A percentile compares a stretch with the other conserved stretches of the same genome.
phyloP scores from a whole-genome alignment of 2,113 vertebrate genomes.

The Xyrauchen texanus region DNA sequence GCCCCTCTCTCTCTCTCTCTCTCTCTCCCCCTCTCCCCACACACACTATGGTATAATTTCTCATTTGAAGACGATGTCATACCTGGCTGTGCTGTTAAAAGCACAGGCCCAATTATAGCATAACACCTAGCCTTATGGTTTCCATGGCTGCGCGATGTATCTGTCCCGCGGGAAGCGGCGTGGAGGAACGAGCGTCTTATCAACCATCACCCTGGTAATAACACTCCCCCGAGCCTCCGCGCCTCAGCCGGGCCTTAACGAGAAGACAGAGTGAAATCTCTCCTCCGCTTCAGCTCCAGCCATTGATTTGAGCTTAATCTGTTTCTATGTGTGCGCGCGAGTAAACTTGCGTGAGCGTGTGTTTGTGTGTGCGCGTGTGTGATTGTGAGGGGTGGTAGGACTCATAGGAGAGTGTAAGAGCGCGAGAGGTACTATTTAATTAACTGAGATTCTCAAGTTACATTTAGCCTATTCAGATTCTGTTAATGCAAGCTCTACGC shows the following conservation, averaged over 20 bases:
- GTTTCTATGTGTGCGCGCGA: constrained; percentile 69
- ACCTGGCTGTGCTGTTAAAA: constrained; percentile 81
- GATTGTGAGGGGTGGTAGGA: constrained; percentile 44
- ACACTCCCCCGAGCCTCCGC: constrained; percentile 80
- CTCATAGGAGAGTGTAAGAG: constrained; percentile 34
- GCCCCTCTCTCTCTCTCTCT: constrained; percentile 31
- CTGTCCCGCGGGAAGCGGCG: constrained; percentile 83
- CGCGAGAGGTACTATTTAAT: constrained; percentile 52
- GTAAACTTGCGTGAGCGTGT: constrained; percentile 45
- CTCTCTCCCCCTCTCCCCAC: constrained; percentile 32
- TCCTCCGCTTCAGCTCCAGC: constrained; percentile 77
- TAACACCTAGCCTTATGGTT: constrained; percentile 86
- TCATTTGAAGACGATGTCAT: constrained; percentile 76
- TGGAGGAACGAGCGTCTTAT: constrained; percentile 87
- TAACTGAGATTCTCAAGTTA: constrained; percentile 42
- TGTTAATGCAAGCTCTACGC: constrained; percentile 23
- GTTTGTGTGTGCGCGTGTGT: constrained; percentile 40
- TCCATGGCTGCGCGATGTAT: constrained; percentile 89
- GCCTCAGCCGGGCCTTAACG: constrained; percentile 81
- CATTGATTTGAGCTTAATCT: constrained; percentile 85
- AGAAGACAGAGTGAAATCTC: constrained; percentile 82
- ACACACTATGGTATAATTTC: constrained; percentile 71
- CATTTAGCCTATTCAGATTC: constrained; percentile 42
- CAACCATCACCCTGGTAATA: constrained; percentile 84
- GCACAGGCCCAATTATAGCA: constrained; percentile 84